Percentiles rank a stretch among this genome's conserved stretches.
phyloP scores from a whole-genome alignment of 2,888 invertebrate species.

The Parelbella ahira region DNA sequence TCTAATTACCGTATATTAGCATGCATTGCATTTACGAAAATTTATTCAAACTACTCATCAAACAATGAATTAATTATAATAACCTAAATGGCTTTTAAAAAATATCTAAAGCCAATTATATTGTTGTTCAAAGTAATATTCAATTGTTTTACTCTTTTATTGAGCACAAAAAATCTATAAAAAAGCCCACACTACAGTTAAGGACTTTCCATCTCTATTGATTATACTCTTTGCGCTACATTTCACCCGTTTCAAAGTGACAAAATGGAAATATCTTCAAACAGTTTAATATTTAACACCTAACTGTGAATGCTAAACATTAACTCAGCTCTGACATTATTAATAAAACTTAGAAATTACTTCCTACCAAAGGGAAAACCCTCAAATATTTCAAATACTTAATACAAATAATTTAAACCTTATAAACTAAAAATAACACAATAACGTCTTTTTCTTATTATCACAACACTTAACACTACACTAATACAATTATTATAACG shows the following conservation, averaged over 20 bases:
- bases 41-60: too few species aligned
- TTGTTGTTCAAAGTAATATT: too few species aligned
- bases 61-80: too few species aligned
- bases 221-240: conserved; percentile 6
- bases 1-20: too few species aligned
- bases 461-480: conserved; percentile 8
- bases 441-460: background rate
- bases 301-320: conserved; percentile 9
- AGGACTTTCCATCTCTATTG: conserved; percentile 15
- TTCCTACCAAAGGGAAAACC: too few species aligned
- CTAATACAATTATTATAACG: background rate
- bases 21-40: too few species aligned
- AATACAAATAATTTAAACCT: conserved; percentile 6
- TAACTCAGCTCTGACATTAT: conserved; percentile 7
- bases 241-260: conserved; percentile 10
- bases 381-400: too few species aligned
- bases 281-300: conserved; percentile 10
- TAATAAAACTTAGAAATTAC: conserved; percentile 3
- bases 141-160: too few species aligned
- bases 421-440: conserved; percentile 1
- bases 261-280: conserved; percentile 16
- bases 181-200: too few species aligned
- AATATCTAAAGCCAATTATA: too few species aligned
- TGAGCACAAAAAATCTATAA: too few species aligned
- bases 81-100: too few species aligned